phyloP scores from a whole-genome alignment of 1,140 invertebrate species.

The Pseudomyrmex cubaensis region DNA sequence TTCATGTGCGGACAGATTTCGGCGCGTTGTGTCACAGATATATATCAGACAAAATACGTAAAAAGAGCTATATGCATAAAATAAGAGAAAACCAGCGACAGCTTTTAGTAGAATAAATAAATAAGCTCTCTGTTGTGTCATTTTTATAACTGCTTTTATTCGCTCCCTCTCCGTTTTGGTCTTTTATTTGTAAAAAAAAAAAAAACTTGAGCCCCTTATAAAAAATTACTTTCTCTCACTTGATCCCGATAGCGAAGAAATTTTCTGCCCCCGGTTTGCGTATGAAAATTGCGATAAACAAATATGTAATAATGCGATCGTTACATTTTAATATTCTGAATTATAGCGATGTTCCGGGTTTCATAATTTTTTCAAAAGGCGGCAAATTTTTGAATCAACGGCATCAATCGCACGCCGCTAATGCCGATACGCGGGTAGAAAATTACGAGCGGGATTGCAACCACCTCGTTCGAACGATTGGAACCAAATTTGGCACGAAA shows the following conservation, averaged over 20 bases:
- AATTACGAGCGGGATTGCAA: constrained; percentile 64
- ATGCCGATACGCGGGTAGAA: constrained; percentile 67
- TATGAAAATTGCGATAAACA: neutral
- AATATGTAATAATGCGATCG: constrained; percentile 53
- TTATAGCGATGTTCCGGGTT: constrained; percentile 44
- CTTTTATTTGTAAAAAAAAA: neutral
- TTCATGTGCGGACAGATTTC: neutral
- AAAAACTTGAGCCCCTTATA: constrained; percentile 7
- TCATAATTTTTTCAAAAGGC: constrained; percentile 71
- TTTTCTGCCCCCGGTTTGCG: neutral
- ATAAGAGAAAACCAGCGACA: constrained; percentile 19
- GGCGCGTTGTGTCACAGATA: neutral
- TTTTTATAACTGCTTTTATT: neutral
- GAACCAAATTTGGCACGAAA: constrained; percentile 75
- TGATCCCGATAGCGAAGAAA: neutral
- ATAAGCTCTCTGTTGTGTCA: neutral
- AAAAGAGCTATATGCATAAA: constrained; percentile 31
- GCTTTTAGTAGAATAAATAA: constrained; percentile 44
- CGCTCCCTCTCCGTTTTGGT: neutral
- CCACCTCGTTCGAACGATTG: constrained; percentile 69
- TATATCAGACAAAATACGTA: constrained; percentile 38
- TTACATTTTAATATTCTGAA: constrained; percentile 54
- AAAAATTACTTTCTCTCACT: constrained; percentile 15
- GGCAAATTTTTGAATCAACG: constrained; percentile 68
- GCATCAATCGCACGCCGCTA: constrained; percentile 70